A percentile compares a stretch with the other conserved stretches of the same genome.
phyloP scores from a whole-genome alignment of 2,888 invertebrate genomes.

The Tetanocera ferruginea region DNA sequence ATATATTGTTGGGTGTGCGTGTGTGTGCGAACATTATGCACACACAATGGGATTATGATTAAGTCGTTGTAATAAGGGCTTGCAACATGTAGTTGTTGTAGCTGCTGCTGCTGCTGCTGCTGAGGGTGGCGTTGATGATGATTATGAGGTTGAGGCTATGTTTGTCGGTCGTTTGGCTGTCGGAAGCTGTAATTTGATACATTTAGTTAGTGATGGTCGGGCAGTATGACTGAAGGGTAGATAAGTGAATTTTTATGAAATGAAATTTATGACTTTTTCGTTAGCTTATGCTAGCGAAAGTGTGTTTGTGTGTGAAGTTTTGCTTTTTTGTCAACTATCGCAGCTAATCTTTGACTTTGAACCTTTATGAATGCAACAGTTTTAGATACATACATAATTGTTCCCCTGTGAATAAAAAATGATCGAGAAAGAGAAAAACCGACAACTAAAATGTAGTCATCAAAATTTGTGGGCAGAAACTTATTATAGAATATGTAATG shows the following conservation, averaged over 20 bases:
- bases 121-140: conserved; percentile 11
- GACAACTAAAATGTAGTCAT: too few relatives aligned
- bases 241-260: conserved; percentile 35
- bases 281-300: neutral
- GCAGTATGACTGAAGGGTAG: conserved; percentile 17
- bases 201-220: conserved; percentile 24
- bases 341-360: neutral
- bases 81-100: conserved; percentile 38
- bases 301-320: neutral
- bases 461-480: too few relatives aligned
- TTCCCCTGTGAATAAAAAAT: too few relatives aligned
- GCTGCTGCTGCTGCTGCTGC: conserved; percentile 37
- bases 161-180: conserved; percentile 14
- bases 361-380: neutral
- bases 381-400: neutral
- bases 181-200: conserved; percentile 38
- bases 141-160: neutral
- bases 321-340: neutral
- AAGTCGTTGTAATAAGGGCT: conserved; percentile 57
- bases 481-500: too few relatives aligned
- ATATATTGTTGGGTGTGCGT: neutral
- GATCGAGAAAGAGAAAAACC: too few relatives aligned
- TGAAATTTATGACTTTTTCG: conserved; percentile 13
- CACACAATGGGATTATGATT: conserved; percentile 59
- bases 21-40: conserved; percentile 41